Evolutionary conservation across 2,888 invertebrate species (phyloP), one percentile per base, ranked within the genome.

Genomic region (Pimpla rufipes): DNA sequence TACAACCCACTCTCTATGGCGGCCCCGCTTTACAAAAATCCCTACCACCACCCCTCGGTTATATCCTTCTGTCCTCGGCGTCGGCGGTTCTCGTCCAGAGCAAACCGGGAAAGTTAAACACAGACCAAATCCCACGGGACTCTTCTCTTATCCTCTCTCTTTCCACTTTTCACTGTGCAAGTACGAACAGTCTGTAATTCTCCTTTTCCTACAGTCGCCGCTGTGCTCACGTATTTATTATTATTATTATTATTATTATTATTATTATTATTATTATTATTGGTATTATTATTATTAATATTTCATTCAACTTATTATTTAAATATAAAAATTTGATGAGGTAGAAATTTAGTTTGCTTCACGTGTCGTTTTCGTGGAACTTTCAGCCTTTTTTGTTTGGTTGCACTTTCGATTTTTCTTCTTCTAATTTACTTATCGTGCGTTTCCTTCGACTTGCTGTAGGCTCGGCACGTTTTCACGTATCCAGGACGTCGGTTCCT

Each of bases 51-150:
- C 29, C 50, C 50, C 13, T 23, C 47, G 11, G 16, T 68, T 42
- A 45, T 64, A 64, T 42, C 45, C 42, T 59, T 59, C 37, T 64
- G 45, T 64, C 64, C 64, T 45, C n/a, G 64, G 40, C 47, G 47
- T 68, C 35, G 4, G 16, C 50, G 37, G n/a, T 10, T 18, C 18
- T n/a, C 37, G 62, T 23, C 37, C 62, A 37, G 52, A 64, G 37
- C 21, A n/a, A 40, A 78, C 71, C 68, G 35, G 57, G 47, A 67
- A 47, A 73, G 47, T 66, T 66, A 66, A 79, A 79, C 52, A 79
- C 52, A 52, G 55, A 66, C n/a, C 45, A 23, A 23, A 64, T 79
- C 66, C 55, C 70, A 64, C 66, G 45, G 66, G 79, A 67, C 71
- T 50, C 40, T 18, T n/a, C 23, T 21, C 45, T 64, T 62, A 62